Evolutionary conservation across 2,797 vertebrate genomes (phyloP).

Genomic region (Percopsis omiscomaycus): DNA sequence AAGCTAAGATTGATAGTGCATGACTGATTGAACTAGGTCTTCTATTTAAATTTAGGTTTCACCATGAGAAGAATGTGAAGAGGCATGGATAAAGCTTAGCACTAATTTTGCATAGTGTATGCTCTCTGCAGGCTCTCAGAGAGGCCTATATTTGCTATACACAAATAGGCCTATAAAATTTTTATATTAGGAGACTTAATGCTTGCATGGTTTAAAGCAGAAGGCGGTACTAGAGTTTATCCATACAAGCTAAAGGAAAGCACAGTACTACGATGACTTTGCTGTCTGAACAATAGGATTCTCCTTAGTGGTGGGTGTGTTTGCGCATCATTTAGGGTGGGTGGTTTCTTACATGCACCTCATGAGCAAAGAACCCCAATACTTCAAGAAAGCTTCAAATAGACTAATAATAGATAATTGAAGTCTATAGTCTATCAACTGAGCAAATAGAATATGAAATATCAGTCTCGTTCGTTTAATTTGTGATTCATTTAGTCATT

Average conservation of each 20-base stretch:
- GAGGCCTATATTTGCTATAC: conserved; percentile 3
- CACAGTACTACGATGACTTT: conserved; percentile 11
- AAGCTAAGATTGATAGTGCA: conserved; percentile 5
- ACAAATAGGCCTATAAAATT: not conserved
- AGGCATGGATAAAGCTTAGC: not conserved
- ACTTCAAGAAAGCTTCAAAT: not conserved
- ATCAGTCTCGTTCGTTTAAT: no score
- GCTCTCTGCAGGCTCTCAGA: conserved; percentile 14
- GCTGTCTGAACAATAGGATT: conserved; percentile 31
- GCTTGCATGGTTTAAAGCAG: conserved; percentile 39
- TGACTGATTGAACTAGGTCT: not conserved
- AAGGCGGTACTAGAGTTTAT: conserved; percentile 2
- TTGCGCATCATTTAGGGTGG: conserved; percentile 28
- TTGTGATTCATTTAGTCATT: no score
- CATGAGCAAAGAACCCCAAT: not conserved
- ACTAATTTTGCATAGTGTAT: conserved; percentile 7
- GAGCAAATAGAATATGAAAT: no score
- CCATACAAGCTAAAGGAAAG: conserved; percentile 12
- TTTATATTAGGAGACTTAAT: conserved; percentile 2
- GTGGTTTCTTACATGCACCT: conserved; percentile 17
- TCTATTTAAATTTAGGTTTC: conserved; percentile 25
- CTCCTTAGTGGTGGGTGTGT: conserved; percentile 33
- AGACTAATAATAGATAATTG: not conserved
- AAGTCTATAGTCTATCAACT: not conserved
- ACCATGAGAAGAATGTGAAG: not conserved